These are phyloP conservation scores for Loriculus beryllinus DNA, from an alignment of 2,797 vertebrate genomes.

Conservation along the genomic window DNA sequence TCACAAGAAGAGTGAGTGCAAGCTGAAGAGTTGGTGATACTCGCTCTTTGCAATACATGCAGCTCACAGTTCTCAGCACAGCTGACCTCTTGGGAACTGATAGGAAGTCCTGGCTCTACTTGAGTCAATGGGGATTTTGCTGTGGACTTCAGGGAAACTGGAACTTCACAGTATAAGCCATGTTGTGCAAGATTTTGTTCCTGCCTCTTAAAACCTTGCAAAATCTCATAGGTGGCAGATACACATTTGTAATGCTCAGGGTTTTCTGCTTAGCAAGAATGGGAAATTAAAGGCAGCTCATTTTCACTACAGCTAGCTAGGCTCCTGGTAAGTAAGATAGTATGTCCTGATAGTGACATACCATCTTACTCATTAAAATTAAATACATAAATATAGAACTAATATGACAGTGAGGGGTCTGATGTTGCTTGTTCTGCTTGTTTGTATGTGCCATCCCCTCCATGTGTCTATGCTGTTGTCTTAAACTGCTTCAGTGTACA, in stretches of 20 bases:
- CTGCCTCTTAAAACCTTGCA: not conserved
- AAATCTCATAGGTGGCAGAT: not conserved
- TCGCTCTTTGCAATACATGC: not conserved
- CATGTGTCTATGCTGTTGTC: not conserved
- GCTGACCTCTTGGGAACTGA: slow-evolving; percentile 25
- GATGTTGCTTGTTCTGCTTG: not conserved
- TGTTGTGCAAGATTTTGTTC: not conserved
- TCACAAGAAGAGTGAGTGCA: slow-evolving; percentile 1
- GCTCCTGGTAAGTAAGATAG: not conserved
- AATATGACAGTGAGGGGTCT: not conserved
- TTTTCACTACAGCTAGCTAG: not conserved
- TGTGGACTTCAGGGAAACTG: slow-evolving; percentile 12
- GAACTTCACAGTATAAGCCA: not conserved
- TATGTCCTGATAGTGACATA: not conserved
- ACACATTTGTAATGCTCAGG: not conserved
- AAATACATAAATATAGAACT: not conserved
- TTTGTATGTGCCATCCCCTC: not conserved
- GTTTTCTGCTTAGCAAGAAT: not conserved
- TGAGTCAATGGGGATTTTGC: slow-evolving; percentile 49
- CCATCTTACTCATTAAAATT: not conserved
- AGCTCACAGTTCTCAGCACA: slow-evolving; percentile 1
- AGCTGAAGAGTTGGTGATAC: not conserved
- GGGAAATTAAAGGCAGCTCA: not conserved
- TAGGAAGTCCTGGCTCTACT: slow-evolving; percentile 53
- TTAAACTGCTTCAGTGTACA: not conserved